Evolutionary conservation across 2,797 vertebrate species (phyloP).

Genomic region (Ataeniobius toweri): DNA sequence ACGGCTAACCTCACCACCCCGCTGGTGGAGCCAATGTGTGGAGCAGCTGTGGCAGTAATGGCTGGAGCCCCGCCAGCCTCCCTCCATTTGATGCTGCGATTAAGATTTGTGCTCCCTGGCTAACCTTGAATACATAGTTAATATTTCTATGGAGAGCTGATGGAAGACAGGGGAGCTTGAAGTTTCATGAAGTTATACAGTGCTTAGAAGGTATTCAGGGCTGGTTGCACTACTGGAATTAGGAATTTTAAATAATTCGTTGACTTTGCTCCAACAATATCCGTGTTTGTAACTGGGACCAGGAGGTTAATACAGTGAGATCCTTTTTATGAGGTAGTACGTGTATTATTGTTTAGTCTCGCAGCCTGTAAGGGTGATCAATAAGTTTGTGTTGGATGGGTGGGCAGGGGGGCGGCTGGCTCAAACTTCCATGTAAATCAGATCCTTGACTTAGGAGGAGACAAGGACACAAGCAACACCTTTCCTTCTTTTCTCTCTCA

Average conservation of each 20-base stretch:
- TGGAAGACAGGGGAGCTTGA: constrained; percentile 13
- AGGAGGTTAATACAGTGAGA: not conserved
- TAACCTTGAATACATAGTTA: constrained; percentile 38
- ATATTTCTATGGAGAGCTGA: constrained; percentile 34
- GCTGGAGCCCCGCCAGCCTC: constrained; percentile 52
- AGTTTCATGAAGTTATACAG: constrained; percentile 11
- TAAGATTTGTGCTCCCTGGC: constrained; percentile 57
- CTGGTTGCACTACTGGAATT: not conserved
- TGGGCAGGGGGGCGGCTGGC: constrained; percentile 46
- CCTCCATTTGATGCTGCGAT: constrained; percentile 64
- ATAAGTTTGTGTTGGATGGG: constrained; percentile 55
- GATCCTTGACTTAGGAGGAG: constrained; percentile 77
- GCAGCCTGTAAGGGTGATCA: constrained; percentile 63
- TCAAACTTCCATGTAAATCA: constrained; percentile 79
- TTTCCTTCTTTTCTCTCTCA: constrained; percentile 38
- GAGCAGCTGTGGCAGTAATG: constrained; percentile 68
- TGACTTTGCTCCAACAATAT: not conserved
- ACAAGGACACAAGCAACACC: constrained; percentile 72
- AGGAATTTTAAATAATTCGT: not conserved
- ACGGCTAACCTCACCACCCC: constrained; percentile 52
- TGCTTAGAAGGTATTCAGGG: not conserved
- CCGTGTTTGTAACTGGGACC: not conserved
- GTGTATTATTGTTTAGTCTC: constrained; percentile 24
- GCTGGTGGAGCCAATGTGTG: constrained; percentile 65
- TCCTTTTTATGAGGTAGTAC: constrained; percentile 15